Evolutionary conservation across 2,888 invertebrate species (phyloP).

Genomic region (Drosophila mimetica): DNA sequence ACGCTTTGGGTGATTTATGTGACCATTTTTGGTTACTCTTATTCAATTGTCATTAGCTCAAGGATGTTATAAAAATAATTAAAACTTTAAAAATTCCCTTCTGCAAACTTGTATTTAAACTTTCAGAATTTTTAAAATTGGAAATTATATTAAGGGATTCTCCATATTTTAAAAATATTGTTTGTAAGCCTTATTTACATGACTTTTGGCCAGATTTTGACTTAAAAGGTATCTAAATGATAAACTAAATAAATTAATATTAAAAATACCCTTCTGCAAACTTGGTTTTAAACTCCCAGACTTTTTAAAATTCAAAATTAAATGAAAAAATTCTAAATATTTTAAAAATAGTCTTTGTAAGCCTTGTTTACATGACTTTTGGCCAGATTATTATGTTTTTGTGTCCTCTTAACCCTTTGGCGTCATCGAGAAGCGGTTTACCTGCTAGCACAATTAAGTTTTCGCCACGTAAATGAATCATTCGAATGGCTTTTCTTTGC

Average conservation of each 20-base stretch:
- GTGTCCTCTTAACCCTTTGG: conserved; percentile 13
- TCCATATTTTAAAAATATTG: background rate
- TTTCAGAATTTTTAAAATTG: too few relatives aligned
- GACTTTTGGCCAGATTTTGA: background rate
- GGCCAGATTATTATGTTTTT: background rate
- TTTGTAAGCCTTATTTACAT: conserved; percentile 10
- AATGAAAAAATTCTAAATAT: too few relatives aligned
- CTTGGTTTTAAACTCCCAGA: too few relatives aligned
- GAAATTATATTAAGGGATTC: too few relatives aligned
- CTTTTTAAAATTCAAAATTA: too few relatives aligned
- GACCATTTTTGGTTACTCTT: conserved; percentile 1
- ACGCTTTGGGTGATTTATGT: background rate
- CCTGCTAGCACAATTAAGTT: conserved; percentile 54
- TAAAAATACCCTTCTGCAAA: too few relatives aligned
- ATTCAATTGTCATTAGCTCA: background rate
- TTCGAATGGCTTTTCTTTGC: conserved; percentile 41
- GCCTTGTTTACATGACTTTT: conserved; percentile 4
- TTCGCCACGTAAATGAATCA: conserved; percentile 66
- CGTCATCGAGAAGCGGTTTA: conserved; percentile 34
- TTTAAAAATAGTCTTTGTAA: background rate
- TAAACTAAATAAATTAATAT: too few relatives aligned
- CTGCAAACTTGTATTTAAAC: too few relatives aligned
- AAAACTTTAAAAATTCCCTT: too few relatives aligned
- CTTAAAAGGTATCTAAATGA: too few relatives aligned
- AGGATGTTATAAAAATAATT: too few relatives aligned